Percentiles rank a stretch among this genome's conserved stretches.
These are phyloP conservation scores for Margaritifera margaritifera DNA, from an alignment of 2,888 invertebrate genomes.

Conservation along the genomic window DNA sequence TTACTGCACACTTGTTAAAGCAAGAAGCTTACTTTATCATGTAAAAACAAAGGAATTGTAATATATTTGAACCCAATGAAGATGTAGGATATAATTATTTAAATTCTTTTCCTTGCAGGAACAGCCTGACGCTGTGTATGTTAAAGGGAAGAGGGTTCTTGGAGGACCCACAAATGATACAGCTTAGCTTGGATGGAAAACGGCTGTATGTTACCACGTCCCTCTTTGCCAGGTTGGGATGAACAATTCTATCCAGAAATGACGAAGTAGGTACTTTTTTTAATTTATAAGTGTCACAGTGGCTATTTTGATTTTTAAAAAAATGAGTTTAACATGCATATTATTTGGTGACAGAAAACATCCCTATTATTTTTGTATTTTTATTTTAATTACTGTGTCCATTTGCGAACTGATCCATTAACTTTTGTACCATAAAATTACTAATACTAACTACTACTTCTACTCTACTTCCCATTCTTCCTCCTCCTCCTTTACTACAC, in stretches of 20 bases:
- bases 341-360: no score
- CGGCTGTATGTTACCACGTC: constrained; percentile 93
- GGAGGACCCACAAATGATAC: constrained; percentile 98
- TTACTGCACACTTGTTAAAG: no score
- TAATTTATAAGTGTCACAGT: background rate
- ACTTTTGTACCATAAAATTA: no score
- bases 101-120: constrained; percentile 32
- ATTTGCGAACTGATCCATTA: background rate
- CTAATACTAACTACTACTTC: no score
- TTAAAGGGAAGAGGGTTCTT: constrained; percentile 85
- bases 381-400: background rate
- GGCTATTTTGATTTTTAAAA: background rate
- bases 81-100: background rate
- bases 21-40: no score
- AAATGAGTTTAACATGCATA: no score
- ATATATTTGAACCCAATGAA: background rate
- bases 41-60: background rate
- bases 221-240: constrained; percentile 93
- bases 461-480: no score
- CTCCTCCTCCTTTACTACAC: no score
- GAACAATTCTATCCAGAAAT: constrained; percentile 93
- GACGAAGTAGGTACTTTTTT: constrained; percentile 75
- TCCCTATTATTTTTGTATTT: background rate
- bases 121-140: constrained; percentile 80
- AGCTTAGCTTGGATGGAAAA: constrained; percentile 94